phyloP scores from a whole-genome alignment of 2,888 invertebrate species.

The Glaucopsyche alexis region DNA sequence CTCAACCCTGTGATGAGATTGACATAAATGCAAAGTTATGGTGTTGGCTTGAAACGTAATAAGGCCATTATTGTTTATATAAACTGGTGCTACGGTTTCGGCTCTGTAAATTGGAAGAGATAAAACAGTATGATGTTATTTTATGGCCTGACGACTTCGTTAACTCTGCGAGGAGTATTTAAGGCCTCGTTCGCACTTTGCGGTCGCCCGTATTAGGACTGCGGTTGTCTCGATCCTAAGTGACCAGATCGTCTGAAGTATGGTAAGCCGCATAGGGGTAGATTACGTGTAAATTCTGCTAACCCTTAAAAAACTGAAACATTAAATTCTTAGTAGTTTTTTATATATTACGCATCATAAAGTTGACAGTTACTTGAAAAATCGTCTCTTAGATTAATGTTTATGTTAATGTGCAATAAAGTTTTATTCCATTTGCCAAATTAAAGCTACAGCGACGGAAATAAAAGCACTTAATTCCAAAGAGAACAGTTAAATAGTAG shows the following conservation, averaged over 20 bases:
- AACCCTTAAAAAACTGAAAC: too few relatives aligned
- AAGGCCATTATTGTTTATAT: conserved; percentile 57
- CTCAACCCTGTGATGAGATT: conserved; percentile 29
- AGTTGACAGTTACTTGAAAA: background rate
- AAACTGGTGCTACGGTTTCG: conserved; percentile 49
- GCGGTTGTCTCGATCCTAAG: background rate
- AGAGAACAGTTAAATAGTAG: conserved; percentile 19
- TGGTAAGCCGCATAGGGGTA: background rate
- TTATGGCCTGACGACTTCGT: conserved; percentile 29
- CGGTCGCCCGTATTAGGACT: background rate
- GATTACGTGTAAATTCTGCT: too few relatives aligned
- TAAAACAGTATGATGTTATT: conserved; percentile 48
- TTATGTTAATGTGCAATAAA: background rate
- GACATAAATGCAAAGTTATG: conserved; percentile 53
- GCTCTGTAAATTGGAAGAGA: conserved; percentile 59
- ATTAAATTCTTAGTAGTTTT: too few relatives aligned
- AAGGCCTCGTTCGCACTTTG: conserved; percentile 20
- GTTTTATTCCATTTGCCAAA: background rate
- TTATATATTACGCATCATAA: too few relatives aligned
- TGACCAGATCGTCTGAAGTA: background rate
- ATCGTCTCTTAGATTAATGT: background rate
- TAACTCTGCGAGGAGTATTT: background rate
- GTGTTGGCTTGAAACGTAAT: conserved; percentile 55
- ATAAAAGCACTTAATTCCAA: background rate
- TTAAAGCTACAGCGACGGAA: background rate